phyloP scores from a whole-genome alignment of 2,113 vertebrate genomes.

The Dunckerocampus dactyliophorus region DNA sequence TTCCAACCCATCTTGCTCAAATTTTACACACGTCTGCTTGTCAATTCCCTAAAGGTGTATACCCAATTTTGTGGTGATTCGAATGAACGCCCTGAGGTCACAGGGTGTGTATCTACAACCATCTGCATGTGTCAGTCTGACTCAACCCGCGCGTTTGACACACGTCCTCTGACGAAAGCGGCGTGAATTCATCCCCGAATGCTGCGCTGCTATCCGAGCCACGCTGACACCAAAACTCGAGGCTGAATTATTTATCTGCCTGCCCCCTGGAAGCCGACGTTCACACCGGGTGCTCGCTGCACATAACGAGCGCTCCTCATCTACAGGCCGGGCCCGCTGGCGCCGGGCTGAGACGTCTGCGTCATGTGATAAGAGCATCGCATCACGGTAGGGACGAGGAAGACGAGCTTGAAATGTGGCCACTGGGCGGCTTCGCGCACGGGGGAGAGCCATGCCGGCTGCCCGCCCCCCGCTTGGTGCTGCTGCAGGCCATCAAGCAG shows the following conservation, averaged over 20 bases:
- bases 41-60: too few species aligned
- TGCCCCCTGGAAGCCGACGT: conserved; percentile 53
- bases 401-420: conserved; percentile 41
- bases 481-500: conserved; percentile 11
- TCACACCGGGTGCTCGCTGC: conserved; percentile 40
- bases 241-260: conserved; percentile 63
- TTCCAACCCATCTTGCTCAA: too few species aligned
- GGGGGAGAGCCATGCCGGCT: background rate
- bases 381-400: conserved; percentile 40
- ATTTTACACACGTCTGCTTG: too few species aligned
- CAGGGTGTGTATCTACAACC: too few species aligned
- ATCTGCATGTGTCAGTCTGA: background rate
- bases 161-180: conserved; percentile 37
- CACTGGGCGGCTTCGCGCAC: conserved; percentile 2
- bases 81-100: too few species aligned
- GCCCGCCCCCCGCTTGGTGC: background rate
- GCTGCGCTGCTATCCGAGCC: conserved; percentile 62
- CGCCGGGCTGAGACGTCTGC: conserved; percentile 59
- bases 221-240: conserved; percentile 57
- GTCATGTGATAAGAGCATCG: conserved; percentile 50
- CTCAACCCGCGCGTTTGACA: background rate
- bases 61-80: too few species aligned
- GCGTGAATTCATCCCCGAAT: conserved; percentile 59
- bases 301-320: conserved; percentile 53
- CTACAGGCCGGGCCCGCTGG: conserved; percentile 47